Evolutionary conservation across 2,113 vertebrate genomes (phyloP).

Genomic region (Tylochromis polylepis): DNA sequence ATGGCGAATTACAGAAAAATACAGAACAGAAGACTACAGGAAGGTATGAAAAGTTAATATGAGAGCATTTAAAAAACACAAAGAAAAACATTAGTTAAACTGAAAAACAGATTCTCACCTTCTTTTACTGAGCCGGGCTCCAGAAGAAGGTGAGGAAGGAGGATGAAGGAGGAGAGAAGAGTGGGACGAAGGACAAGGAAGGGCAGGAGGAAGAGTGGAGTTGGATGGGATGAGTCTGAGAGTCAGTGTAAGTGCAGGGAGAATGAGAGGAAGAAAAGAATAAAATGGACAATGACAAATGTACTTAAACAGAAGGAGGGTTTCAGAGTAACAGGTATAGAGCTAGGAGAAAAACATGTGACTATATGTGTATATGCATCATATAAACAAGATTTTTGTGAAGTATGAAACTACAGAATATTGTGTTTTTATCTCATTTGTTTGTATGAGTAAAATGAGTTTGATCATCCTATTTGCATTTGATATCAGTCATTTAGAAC

Average conservation of each 20-base stretch:
- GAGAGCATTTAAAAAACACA: background rate
- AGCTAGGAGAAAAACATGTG: background rate
- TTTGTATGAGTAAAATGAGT: background rate
- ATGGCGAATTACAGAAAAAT: background rate
- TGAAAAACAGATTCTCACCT: conserved; percentile 46
- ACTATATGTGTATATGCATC: background rate
- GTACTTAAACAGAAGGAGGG: background rate
- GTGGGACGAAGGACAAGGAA: conserved; percentile 39
- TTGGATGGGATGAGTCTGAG: conserved; percentile 44
- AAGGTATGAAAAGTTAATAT: background rate
- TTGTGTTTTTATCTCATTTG: background rate
- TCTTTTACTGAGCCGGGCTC: conserved; percentile 54
- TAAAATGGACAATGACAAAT: background rate
- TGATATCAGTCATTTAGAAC: background rate
- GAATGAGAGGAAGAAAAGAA: background rate
- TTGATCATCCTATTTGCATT: background rate
- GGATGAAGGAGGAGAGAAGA: conserved; percentile 46
- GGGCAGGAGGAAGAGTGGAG: conserved; percentile 49
- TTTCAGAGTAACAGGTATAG: background rate
- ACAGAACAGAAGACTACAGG: background rate
- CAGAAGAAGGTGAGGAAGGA: conserved; percentile 55
- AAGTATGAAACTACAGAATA: background rate
- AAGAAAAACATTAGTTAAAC: background rate
- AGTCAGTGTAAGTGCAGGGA: conserved; percentile 19
- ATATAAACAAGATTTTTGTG: background rate